Percentiles rank a stretch among this genome's conserved stretches.
These are phyloP conservation scores for Pelosia muscerda DNA, from an alignment of 2,888 invertebrate genomes.

Conservation along the genomic window DNA sequence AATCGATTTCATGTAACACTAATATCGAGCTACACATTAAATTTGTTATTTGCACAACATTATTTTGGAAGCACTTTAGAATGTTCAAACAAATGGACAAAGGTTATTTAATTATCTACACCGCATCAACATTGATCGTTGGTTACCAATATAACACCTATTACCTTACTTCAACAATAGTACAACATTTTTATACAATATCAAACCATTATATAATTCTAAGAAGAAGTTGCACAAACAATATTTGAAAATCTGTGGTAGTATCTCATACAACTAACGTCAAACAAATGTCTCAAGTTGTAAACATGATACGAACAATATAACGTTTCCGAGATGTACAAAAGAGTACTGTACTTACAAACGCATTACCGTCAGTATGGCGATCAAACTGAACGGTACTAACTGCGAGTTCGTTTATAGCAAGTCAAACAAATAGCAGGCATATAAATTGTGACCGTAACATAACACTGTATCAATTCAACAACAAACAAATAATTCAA, in stretches of 20 bases:
- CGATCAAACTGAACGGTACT: conserved; percentile 14
- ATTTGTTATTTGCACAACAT: conserved; percentile 27
- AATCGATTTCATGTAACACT: conserved; percentile 19
- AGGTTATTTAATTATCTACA: conserved; percentile 11
- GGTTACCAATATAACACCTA: conserved; percentile 74
- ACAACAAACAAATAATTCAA: conserved; percentile 77
- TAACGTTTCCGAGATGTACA: conserved; percentile 33
- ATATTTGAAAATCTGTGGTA: conserved; percentile 45
- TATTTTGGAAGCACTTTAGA: conserved; percentile 51
- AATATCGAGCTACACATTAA: conserved; percentile 19
- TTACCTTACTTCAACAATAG: conserved; percentile 37
- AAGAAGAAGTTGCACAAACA: conserved; percentile 22
- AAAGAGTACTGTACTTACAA: conserved; percentile 44
- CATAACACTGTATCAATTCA: conserved; percentile 60
- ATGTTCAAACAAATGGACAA: conserved; percentile 34
- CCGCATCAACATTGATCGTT: conserved; percentile 26
- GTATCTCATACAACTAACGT: conserved; percentile 41
- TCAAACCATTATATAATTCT: conserved; percentile 32
- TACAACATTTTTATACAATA: conserved; percentile 38
- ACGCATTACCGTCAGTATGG: conserved; percentile 37
- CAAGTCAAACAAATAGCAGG: conserved; percentile 41
- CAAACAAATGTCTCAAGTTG: conserved; percentile 36
- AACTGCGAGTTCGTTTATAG: conserved; percentile 34
- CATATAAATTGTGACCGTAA: conserved; percentile 74
- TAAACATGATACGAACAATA: conserved; percentile 38